Percentiles rank a stretch among this genome's conserved stretches.
phyloP scores from a whole-genome alignment of 2,888 invertebrate species.

The Ochropleura leucogaster region DNA sequence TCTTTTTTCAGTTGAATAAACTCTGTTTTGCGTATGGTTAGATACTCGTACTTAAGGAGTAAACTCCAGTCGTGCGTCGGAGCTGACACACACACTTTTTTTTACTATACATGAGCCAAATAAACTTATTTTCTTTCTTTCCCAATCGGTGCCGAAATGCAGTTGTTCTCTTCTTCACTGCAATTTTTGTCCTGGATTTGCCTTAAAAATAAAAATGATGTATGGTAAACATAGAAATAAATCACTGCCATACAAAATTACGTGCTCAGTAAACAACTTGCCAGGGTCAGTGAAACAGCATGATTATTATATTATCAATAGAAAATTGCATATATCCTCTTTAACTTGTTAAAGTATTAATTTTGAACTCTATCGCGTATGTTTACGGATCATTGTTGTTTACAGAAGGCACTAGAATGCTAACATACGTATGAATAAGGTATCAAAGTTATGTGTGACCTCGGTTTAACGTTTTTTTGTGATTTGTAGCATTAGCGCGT shows the following conservation, averaged over 20 bases:
- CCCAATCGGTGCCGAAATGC: no score
- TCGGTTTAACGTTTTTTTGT: conserved; percentile 29
- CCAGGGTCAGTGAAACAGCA: conserved; percentile 52
- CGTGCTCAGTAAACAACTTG: conserved; percentile 2
- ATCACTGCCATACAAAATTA: neutral
- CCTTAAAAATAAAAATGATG: neutral
- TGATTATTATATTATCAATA: conserved; percentile 37
- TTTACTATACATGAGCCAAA: no score
- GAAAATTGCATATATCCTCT: conserved; percentile 57
- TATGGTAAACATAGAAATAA: neutral
- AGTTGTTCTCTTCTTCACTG: no score
- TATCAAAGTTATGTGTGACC: conserved; percentile 21
- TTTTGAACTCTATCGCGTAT: conserved; percentile 20
- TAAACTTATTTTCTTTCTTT: no score
- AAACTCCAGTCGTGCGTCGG: no score
- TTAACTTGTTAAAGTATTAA: neutral
- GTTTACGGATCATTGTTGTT: conserved; percentile 11
- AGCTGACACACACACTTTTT: no score
- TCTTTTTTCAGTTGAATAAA: no score
- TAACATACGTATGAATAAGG: conserved; percentile 13
- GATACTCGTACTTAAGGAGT: no score
- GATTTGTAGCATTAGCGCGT: neutral
- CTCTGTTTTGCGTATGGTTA: no score
- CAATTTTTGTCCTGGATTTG: no score
- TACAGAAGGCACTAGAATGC: neutral